Conservation (phyloP, 2,113 vertebrate species). For the Motacilla tschutschensis region DNA sequence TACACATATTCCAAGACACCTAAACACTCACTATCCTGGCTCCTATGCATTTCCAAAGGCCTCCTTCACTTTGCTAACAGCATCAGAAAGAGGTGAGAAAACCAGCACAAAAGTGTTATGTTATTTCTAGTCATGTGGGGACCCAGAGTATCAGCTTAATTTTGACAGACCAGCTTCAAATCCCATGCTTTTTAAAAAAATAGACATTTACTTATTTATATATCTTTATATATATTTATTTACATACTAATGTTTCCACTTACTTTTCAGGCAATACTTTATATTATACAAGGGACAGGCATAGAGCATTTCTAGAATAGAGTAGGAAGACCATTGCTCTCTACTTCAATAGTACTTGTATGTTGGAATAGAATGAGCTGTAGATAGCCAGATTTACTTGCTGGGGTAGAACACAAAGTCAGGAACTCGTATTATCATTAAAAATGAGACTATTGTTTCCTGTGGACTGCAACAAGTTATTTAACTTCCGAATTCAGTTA, state of each 20-base stretch:
- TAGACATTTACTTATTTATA: background rate
- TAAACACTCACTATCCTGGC: background rate
- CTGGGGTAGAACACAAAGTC: background rate
- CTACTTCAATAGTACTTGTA: background rate
- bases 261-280: background rate
- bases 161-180: background rate
- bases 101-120: background rate
- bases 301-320: background rate
- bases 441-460: background rate
- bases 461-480: background rate
- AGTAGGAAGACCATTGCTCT: background rate
- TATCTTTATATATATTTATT: background rate
- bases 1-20: background rate
- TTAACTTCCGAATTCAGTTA: background rate
- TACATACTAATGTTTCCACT: background rate
- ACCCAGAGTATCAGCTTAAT: background rate
- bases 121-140: background rate
- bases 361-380: background rate
- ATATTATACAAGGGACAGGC: background rate
- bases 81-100: background rate
- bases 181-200: background rate
- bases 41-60: background rate
- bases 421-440: background rate
- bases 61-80: background rate
- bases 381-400: background rate